Conservation (phyloP, 1,140 invertebrate genomes). For the Trichonephila clavipes region DNA sequence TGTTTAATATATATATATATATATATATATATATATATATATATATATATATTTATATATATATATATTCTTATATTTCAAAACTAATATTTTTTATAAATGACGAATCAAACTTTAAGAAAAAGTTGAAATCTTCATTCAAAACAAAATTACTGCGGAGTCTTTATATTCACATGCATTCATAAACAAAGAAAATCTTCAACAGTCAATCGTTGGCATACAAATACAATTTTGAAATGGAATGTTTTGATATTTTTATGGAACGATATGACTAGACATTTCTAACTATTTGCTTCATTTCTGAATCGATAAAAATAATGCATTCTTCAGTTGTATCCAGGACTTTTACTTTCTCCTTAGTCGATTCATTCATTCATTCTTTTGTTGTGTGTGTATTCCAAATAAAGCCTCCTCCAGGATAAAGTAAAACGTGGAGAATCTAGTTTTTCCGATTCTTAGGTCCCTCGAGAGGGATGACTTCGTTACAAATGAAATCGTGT, state of each 20-base stretch:
- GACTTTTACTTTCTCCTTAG: not conserved
- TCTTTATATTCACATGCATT: no score
- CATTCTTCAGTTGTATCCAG: constrained; percentile 1
- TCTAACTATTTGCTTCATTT: not conserved
- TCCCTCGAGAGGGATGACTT: constrained; percentile 16
- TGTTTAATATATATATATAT: no score
- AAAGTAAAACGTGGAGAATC: not conserved
- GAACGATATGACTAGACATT: not conserved
- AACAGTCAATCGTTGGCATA: not conserved
- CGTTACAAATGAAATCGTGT: constrained; percentile 45
- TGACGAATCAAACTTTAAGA: no score
- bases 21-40: no score
- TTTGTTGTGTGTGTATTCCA: not conserved
- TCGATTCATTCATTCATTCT: not conserved
- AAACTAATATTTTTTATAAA: no score
- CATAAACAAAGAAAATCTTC: no score
- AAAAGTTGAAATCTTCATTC: no score
- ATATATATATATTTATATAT: no score
- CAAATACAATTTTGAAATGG: not conserved
- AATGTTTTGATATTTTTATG: not conserved
- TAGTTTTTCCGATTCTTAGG: not conserved
- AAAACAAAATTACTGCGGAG: no score
- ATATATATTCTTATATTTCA: no score
- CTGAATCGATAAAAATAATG: not conserved
- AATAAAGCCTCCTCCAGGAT: not conserved